Conservation (phyloP, 2,797 vertebrate genomes). For the Chrysolophus pictus region DNA sequence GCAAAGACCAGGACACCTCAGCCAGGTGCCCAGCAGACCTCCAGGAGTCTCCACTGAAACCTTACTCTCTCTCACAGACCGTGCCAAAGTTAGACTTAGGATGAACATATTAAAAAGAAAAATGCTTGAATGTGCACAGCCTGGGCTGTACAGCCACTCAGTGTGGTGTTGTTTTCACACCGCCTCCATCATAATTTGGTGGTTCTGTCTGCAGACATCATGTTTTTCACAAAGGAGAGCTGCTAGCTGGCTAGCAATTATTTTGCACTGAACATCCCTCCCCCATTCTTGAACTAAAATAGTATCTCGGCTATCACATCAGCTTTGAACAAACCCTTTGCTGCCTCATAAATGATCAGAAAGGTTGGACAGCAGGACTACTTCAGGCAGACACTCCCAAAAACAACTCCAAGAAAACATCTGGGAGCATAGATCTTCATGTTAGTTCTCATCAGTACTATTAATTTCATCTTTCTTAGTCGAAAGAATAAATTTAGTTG, state of each 20-base stretch:
- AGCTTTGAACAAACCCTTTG: neutral
- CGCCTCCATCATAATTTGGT: neutral
- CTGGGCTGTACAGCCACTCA: neutral
- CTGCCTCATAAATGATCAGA: neutral
- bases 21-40: neutral
- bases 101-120: neutral
- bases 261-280: neutral
- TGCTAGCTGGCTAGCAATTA: neutral
- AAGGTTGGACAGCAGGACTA: neutral
- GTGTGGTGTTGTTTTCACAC: neutral
- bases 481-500: neutral
- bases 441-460: neutral
- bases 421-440: slow-evolving; percentile 3
- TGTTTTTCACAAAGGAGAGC: neutral
- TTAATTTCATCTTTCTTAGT: neutral
- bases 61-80: fast-evolving
- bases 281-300: neutral
- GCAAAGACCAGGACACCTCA: neutral
- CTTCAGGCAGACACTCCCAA: neutral
- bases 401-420: neutral
- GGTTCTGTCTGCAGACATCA: neutral
- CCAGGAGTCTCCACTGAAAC: neutral
- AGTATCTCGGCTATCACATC: neutral
- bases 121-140: neutral
- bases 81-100: neutral